phyloP scores from a whole-genome alignment of 1,140 invertebrate genomes.

The Sycobia sp. region DNA sequence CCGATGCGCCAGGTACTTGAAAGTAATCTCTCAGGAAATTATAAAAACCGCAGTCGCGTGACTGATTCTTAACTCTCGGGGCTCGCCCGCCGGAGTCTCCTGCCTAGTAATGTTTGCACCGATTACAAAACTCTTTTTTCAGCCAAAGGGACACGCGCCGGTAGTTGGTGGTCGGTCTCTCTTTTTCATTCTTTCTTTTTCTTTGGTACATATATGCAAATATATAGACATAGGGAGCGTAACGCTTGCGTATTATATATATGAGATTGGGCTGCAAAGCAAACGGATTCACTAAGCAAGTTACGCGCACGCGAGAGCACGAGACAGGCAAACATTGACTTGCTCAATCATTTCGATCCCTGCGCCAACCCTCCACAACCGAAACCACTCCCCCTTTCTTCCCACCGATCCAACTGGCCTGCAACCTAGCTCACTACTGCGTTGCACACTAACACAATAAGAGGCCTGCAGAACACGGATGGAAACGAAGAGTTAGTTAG shows the following conservation, averaged over 20 bases:
- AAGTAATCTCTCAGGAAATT: slow-evolving; percentile 2
- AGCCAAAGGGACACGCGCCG: not conserved
- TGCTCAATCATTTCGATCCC: slow-evolving; percentile 60
- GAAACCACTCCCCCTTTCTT: slow-evolving; percentile 17
- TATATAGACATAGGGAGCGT: not conserved
- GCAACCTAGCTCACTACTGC: not conserved
- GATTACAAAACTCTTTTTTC: not conserved
- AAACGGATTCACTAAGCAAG: slow-evolving; percentile 55
- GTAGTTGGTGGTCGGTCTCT: not conserved
- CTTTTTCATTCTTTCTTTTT: too few species aligned
- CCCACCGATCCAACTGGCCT: too few species aligned
- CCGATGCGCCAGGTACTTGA: too few species aligned
- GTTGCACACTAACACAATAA: not conserved
- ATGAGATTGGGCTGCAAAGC: slow-evolving; percentile 46
- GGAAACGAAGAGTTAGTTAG: not conserved
- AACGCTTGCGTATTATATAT: slow-evolving; percentile 4
- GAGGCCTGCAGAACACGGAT: too few species aligned
- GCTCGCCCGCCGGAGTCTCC: not conserved
- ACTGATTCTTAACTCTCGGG: too few species aligned
- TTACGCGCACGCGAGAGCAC: slow-evolving; percentile 42
- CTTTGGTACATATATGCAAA: too few species aligned
- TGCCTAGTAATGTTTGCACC: not conserved
- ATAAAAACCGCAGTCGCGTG: not conserved
- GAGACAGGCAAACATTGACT: slow-evolving; percentile 61
- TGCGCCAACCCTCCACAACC: slow-evolving; percentile 36